Evolutionary conservation across 2,797 vertebrate species (phyloP).

Genomic region (Pangasius mekongensis): DNA sequence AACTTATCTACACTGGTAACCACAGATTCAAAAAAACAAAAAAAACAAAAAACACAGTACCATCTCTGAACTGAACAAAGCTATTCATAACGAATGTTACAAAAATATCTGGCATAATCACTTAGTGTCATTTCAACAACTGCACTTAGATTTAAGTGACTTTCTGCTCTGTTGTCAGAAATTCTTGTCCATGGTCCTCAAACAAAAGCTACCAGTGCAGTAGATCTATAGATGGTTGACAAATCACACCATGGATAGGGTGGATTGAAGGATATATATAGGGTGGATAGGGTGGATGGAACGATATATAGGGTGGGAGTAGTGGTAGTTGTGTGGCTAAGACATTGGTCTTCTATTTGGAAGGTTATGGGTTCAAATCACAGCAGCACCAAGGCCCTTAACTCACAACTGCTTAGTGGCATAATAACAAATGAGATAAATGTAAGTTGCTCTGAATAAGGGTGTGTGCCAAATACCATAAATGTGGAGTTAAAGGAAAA

Average conservation of each 20-base stretch:
- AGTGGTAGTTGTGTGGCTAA: no score
- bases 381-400: no score
- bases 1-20: not conserved
- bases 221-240: not conserved
- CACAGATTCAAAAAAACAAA: not conserved
- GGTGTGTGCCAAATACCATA: no score
- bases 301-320: no score
- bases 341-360: no score
- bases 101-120: not conserved
- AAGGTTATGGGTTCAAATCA: no score
- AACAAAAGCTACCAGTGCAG: not conserved
- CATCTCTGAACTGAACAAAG: not conserved
- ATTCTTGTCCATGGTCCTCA: not conserved
- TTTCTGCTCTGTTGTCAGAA: not conserved
- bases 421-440: no score
- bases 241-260: not conserved
- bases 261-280: no score
- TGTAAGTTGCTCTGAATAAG: no score
- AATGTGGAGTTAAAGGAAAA: not conserved
- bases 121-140: not conserved
- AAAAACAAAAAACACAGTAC: not conserved
- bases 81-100: not conserved
- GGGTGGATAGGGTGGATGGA: no score
- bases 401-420: no score
- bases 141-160: not conserved